Evolutionary conservation across 2,797 vertebrate genomes (phyloP), one percentile per base, ranked within the genome.

Genomic region (Enteromius viviparus): DNA sequence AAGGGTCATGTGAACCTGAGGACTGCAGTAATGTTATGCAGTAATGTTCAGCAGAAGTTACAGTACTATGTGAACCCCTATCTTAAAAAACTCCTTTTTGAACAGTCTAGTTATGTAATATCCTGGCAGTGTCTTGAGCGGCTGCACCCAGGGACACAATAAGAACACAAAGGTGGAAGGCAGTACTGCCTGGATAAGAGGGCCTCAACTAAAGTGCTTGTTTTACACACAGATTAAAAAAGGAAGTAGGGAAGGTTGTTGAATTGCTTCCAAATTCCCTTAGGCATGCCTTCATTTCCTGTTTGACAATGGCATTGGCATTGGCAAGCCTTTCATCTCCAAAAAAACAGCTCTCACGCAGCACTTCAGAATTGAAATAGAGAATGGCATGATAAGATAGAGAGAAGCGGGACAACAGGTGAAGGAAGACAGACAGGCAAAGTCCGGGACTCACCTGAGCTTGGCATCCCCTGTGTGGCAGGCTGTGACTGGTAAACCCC

Each of bases 401-500:
- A 60, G 12, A 40, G 37, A 60, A 58, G 45, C 34, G 42, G 21
- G 21, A 45, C 7, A 32, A 75, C 26, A 2, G 32, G 14, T 9
- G 1, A 62, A 80, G 60, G 49, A 60, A 19, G 45, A 34, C 53
- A 47, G 71, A 51, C 15, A 69, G 14, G 45, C 60, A 82, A 64
- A 66, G 32, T 6, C 11, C 49, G n/a, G 62, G 42, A 92, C 94
- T 93, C 83, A 95, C 95, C 88, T 81, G 93, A 92, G 85, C 78
- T 87, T 42, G 92, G 89, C 85, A 92, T 91, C 68, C 29, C 90
- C 66, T 86, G 89, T 26, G 87, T 69, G 26, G 79, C 88, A 29
- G 66, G 82, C 80, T 87, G 89, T 14, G 87, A 84, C 90, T 93
- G 93, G 86, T 90, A 89, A 76, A 89, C 68, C 58, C 91, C 94